A percentile compares a stretch with the other conserved stretches of the same genome.
phyloP scores from a whole-genome alignment of 64 coral and sea anemone genomes.

The Porites lutea region DNA sequence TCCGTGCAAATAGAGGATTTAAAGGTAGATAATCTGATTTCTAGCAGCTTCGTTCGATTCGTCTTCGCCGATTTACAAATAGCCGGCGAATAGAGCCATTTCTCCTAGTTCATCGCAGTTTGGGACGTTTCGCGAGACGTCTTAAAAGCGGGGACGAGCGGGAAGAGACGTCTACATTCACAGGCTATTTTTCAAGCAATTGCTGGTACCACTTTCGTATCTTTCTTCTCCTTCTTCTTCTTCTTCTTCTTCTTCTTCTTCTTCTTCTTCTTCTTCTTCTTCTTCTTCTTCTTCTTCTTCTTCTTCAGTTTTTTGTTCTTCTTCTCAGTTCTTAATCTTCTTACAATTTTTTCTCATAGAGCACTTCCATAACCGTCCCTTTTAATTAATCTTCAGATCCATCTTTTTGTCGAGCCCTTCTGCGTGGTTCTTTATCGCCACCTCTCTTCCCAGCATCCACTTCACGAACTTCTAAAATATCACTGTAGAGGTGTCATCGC shows the following conservation, averaged over 20 bases:
- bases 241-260: background rate
- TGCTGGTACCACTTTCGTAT: background rate
- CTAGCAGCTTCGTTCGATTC: too few species aligned
- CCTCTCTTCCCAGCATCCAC: constrained; percentile 40
- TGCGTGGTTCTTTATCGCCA: constrained; percentile 59
- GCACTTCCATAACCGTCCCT: background rate
- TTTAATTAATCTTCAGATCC: background rate
- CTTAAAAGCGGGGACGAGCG: too few species aligned
- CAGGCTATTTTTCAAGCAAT: too few species aligned
- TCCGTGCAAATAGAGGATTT: too few species aligned
- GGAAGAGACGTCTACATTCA: too few species aligned
- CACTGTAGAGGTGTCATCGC: constrained; percentile 59
- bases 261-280: too few species aligned
- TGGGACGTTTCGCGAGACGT: too few species aligned
- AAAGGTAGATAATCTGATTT: too few species aligned
- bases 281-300: too few species aligned
- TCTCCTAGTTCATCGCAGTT: too few species aligned
- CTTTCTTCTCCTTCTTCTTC: background rate
- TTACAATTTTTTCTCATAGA: background rate
- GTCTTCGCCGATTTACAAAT: too few species aligned
- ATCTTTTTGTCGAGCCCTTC: constrained; percentile 51
- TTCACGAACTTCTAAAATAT: constrained; percentile 55
- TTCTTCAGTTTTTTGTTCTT: background rate
- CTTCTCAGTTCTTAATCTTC: background rate
- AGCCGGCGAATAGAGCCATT: too few species aligned